Evolutionary conservation across 2,113 vertebrate species (phyloP).

Genomic region (Stegostoma tigrinum): DNA sequence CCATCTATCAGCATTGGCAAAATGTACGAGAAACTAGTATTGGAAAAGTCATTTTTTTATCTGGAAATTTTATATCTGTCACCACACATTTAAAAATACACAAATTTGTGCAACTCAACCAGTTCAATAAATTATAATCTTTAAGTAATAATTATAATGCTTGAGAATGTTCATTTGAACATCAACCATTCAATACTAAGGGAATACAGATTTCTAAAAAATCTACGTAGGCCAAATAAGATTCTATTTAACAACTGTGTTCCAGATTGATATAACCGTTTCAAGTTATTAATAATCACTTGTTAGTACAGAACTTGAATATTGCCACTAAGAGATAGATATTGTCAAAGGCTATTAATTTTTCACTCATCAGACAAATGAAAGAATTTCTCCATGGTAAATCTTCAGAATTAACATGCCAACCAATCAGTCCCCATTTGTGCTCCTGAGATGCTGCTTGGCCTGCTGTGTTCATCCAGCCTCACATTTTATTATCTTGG

Average conservation of each 20-base stretch:
- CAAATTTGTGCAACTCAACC: neutral
- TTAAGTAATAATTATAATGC: neutral
- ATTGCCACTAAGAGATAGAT: too few relatives aligned
- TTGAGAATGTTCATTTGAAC: neutral
- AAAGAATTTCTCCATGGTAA: too few relatives aligned
- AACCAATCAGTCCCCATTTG: neutral
- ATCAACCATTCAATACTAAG: neutral
- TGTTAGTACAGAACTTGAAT: too few relatives aligned
- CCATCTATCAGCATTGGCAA: neutral
- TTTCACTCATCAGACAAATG: too few relatives aligned
- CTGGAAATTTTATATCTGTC: neutral
- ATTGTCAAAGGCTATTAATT: too few relatives aligned
- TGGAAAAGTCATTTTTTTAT: neutral
- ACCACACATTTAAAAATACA: neutral
- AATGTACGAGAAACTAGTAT: neutral
- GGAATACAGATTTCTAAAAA: neutral
- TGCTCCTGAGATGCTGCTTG: too few relatives aligned
- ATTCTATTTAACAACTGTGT: neutral
- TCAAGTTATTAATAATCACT: neutral
- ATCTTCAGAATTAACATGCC: too few relatives aligned
- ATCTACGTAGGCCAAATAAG: neutral
- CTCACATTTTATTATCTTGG: too few relatives aligned
- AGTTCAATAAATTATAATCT: neutral
- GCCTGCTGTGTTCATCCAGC: too few relatives aligned
- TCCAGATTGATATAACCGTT: neutral